A percentile compares a stretch with the other conserved stretches of the same genome.
Evolutionary conservation across 2,113 vertebrate genomes (phyloP).

Genomic region (Dendropsophus ebraccatus): DNA sequence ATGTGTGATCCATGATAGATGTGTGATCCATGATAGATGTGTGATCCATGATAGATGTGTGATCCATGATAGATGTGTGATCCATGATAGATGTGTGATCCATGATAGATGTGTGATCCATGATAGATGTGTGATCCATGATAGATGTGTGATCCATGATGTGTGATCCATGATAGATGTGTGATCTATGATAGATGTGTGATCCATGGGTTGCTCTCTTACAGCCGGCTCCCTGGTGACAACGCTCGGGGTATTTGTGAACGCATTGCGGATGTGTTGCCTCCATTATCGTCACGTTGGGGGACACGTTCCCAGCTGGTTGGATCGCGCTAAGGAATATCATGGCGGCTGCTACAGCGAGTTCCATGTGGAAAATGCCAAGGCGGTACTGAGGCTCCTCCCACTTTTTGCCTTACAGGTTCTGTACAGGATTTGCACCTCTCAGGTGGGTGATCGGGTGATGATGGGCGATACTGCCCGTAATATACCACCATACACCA

Average conservation of each 20-base stretch:
- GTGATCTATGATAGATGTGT: neutral
- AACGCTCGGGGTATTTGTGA: conserved; percentile 77
- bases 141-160: too few relatives aligned
- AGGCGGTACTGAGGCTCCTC: conserved; percentile 79
- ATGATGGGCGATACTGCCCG: too few relatives aligned
- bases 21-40: too few relatives aligned
- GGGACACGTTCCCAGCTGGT: conserved; percentile 70
- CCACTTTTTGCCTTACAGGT: conserved; percentile 86
- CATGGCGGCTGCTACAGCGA: conserved; percentile 81
- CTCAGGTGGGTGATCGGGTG: conserved; percentile 75
- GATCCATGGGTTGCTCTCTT: neutral
- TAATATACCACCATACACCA: too few relatives aligned
- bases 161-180: too few relatives aligned
- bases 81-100: too few relatives aligned
- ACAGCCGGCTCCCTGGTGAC: conserved; percentile 76
- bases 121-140: too few relatives aligned
- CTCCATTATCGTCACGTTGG: conserved; percentile 70
- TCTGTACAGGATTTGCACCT: conserved; percentile 81
- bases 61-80: too few relatives aligned
- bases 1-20: too few relatives aligned
- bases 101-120: too few relatives aligned
- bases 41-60: too few relatives aligned
- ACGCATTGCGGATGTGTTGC: conserved; percentile 75
- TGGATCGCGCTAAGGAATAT: conserved; percentile 85
- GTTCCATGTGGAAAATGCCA: conserved; percentile 83